phyloP scores from a whole-genome alignment of 2,888 invertebrate genomes.

The Drosophila histrio region DNA sequence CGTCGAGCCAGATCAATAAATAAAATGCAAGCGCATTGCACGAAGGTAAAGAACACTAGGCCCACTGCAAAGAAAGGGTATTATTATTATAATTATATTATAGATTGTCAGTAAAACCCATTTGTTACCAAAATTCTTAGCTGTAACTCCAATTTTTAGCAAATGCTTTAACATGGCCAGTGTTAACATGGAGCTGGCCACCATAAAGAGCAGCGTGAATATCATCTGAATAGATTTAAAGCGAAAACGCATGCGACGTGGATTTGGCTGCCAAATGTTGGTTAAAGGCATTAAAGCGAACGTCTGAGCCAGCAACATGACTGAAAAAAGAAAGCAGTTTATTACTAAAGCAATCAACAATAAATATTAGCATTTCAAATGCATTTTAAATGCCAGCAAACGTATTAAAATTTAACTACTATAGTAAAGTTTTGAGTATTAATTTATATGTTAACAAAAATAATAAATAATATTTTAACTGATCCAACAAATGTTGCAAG shows the following conservation, averaged over 20 bases:
- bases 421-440: too few relatives aligned
- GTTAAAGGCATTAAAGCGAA: constrained; percentile 86
- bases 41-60: constrained; percentile 78
- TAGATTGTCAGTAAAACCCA: too few relatives aligned
- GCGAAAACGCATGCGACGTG: constrained; percentile 72
- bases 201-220: constrained; percentile 60
- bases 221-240: constrained; percentile 72
- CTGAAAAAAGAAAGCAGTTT: constrained; percentile 64
- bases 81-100: not conserved
- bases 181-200: constrained; percentile 51
- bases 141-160: constrained; percentile 73
- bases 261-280: constrained; percentile 84
- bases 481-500: too few relatives aligned
- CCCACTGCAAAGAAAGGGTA: constrained; percentile 64
- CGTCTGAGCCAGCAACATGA: constrained; percentile 85
- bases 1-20: constrained; percentile 77
- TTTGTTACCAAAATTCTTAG: constrained; percentile 83
- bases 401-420: not conserved
- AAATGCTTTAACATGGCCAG: constrained; percentile 60
- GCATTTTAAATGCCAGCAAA: too few relatives aligned
- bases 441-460: not conserved
- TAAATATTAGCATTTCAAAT: too few relatives aligned
- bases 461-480: too few relatives aligned
- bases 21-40: constrained; percentile 67
- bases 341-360: too few relatives aligned